Evolutionary conservation across 2,888 invertebrate genomes (phyloP), one percentile per base, ranked within the genome.

Genomic region (Drosophila kanekoi): DNA sequence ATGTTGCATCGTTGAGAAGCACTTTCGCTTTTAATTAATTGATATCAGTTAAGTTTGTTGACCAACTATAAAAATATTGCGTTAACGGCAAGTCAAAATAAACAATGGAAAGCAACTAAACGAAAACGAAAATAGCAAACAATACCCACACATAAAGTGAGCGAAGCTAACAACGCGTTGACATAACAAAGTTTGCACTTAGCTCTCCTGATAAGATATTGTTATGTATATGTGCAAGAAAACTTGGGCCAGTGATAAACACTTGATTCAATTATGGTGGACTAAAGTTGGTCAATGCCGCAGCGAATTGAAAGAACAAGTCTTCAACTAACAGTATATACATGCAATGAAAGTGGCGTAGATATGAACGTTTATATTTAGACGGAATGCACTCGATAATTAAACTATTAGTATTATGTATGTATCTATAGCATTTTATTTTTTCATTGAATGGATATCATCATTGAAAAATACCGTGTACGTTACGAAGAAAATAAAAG

Each of bases 21-120:
- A 76, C 86, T 86, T 86, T 88, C 51, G 71, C 73, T 74, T 88
- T 86, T 88, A 85, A 83, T 85, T 88, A 79, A 80, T 88, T 86
- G 73, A 77, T 77, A 72, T 71, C 70, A 74, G 77, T 57, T 33
- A 61, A 62, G 61, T 67, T 75, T 86, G 66, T 75, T 64, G 59
- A 72, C 51, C 51, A 66, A 54, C 52, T 45, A 60, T 54, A 62
- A 53, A 58, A 65, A 47, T 58, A 64, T 57, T 57, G 43, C 41
- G 40, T 14, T 48, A 43, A 61, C 28, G 49, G 40, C 54, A 52
- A 18, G 18, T 32, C 45, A 40, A 67, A 60, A 69, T 61, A 77
- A 73, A 76, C 53, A 76, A 59, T 32, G 23, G 11, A 8, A 62
- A 48, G n/a, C 1, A 63, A 59, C 67, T 35, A 43, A 38, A 56